Conservation (phyloP, 1,140 invertebrate species). For the Brachionus paranguensis region DNA sequence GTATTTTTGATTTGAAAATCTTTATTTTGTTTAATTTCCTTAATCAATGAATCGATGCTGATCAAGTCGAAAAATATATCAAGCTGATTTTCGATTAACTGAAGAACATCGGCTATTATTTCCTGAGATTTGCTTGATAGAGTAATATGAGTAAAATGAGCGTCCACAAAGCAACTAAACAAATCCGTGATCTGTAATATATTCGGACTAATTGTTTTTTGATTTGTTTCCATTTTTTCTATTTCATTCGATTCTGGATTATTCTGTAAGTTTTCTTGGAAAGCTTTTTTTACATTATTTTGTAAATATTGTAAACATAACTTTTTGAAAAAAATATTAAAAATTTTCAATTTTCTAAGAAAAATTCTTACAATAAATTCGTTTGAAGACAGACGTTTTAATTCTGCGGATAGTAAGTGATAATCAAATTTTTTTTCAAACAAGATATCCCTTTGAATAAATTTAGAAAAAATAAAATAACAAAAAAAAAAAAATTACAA, state of each 20-base stretch:
- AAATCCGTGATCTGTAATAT: constrained; percentile 20
- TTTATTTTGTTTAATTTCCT: constrained; percentile 37
- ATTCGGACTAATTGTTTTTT: neutral
- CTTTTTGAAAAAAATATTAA: neutral
- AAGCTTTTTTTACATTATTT: constrained; percentile 16
- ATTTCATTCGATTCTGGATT: neutral
- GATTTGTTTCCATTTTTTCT: constrained; percentile 28
- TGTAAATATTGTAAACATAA: constrained; percentile 38
- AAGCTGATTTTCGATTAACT: constrained; percentile 30
- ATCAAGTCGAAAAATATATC: constrained; percentile 38
- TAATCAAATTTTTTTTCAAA: constrained; percentile 32
- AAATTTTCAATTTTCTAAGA: neutral
- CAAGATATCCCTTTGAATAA: neutral
- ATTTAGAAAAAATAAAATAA: neutral
- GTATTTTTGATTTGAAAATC: constrained; percentile 22
- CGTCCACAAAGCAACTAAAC: constrained; percentile 34
- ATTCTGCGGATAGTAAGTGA: neutral
- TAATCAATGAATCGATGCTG: constrained; percentile 25
- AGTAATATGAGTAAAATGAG: constrained; percentile 38
- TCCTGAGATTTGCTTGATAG: constrained; percentile 13
- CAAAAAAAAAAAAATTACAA: neutral
- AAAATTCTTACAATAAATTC: constrained; percentile 37
- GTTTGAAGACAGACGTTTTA: constrained; percentile 12
- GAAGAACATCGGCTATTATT: constrained; percentile 32
- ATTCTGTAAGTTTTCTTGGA: neutral